phyloP scores from a whole-genome alignment of 2,888 invertebrate genomes.

The Drosophila meridiana region DNA sequence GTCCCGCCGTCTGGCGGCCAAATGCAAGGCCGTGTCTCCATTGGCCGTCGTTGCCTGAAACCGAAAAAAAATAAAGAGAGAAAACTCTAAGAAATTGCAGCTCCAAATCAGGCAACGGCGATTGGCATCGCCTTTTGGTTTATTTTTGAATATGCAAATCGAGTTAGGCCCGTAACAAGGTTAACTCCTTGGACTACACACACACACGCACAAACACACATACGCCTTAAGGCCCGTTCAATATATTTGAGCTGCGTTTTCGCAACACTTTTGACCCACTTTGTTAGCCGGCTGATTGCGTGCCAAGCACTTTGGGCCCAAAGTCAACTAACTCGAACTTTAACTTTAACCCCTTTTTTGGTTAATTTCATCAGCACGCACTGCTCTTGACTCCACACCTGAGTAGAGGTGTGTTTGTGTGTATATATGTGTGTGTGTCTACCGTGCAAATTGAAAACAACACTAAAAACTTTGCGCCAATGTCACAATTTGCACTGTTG shows the following conservation, averaged over 20 bases:
- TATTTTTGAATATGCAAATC: slow-evolving; percentile 73
- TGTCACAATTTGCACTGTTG: slow-evolving; percentile 73
- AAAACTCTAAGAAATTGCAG: slow-evolving; percentile 2
- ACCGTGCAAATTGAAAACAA: slow-evolving; percentile 68
- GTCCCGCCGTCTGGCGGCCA: slow-evolving; percentile 96
- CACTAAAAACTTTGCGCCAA: slow-evolving; percentile 65
- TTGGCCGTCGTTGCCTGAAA: slow-evolving; percentile 90
- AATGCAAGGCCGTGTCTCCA: slow-evolving; percentile 97
- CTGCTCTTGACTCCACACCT: slow-evolving; percentile 53
- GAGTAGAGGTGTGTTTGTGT: not conserved
- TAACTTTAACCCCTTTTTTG: slow-evolving; percentile 61
- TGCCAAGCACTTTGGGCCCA: slow-evolving; percentile 61
- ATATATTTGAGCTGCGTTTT: slow-evolving; percentile 63
- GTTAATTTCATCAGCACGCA: slow-evolving; percentile 82
- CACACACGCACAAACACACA: not conserved
- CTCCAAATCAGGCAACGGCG: slow-evolving; percentile 2
- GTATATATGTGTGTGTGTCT: slow-evolving; percentile 5
- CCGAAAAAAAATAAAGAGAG: slow-evolving; percentile 22
- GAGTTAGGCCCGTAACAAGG: slow-evolving; percentile 38
- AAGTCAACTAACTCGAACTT: slow-evolving; percentile 72
- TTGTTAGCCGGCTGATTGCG: slow-evolving; percentile 72
- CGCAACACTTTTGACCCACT: slow-evolving; percentile 71
- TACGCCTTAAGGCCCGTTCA: slow-evolving; percentile 4
- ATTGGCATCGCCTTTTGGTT: slow-evolving; percentile 16
- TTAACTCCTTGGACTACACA: slow-evolving; percentile 28